These are phyloP conservation scores for Halisarca cf. caerulea DNA, from an alignment of 37 sponge, comb jelly and placozoan species.

Conservation along the genomic window DNA sequence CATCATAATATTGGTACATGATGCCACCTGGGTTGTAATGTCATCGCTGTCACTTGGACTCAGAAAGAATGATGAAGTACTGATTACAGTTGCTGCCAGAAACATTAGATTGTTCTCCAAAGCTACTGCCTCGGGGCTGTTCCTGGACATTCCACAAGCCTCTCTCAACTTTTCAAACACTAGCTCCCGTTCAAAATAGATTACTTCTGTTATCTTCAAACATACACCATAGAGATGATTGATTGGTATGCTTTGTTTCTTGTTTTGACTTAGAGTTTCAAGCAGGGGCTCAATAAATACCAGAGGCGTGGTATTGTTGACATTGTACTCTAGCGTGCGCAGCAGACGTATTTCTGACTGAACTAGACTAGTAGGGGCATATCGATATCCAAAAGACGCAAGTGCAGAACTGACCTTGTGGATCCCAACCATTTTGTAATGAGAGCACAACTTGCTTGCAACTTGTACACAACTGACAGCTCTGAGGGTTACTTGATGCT, in stretches of 20 bases:
- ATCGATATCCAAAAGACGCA: slow-evolving; percentile 66
- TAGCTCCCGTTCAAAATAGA: slow-evolving; percentile 27
- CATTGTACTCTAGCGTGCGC: slow-evolving; percentile 67
- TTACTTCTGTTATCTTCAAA: slow-evolving; percentile 61
- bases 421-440: slow-evolving; percentile 67
- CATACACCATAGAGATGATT: slow-evolving; percentile 68
- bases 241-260: slow-evolving; percentile 26
- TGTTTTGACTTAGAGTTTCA: slow-evolving; percentile 51
- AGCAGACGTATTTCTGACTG: slow-evolving; percentile 90
- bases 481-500: slow-evolving; percentile 76
- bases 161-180: slow-evolving; percentile 8
- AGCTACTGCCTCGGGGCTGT: background rate
- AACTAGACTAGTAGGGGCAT: slow-evolving; percentile 67
- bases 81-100: slow-evolving; percentile 53
- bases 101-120: slow-evolving; percentile 59
- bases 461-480: slow-evolving; percentile 82
- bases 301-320: slow-evolving; percentile 55
- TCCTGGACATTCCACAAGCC: background rate
- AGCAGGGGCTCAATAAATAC: slow-evolving; percentile 72
- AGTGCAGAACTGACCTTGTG: slow-evolving; percentile 45
- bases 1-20: slow-evolving; percentile 49
- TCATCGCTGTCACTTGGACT: slow-evolving; percentile 41
- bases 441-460: slow-evolving; percentile 84
- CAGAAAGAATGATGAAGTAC: slow-evolving; percentile 71
- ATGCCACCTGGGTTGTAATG: slow-evolving; percentile 46